phyloP scores from a whole-genome alignment of 1,140 invertebrate genomes.

The Epicauta chinensis region DNA sequence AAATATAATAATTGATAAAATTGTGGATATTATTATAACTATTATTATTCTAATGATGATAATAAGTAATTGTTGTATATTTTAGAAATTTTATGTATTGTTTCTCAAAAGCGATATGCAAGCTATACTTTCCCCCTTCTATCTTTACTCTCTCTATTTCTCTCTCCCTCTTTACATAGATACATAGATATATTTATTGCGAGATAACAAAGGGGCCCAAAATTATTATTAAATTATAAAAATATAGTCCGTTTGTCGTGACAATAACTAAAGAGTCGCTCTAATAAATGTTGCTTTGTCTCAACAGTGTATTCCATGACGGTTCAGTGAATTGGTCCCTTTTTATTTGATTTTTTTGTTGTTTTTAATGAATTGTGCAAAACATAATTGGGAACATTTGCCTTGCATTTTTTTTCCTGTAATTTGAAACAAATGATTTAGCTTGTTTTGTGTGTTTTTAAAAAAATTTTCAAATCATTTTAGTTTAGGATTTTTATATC shows the following conservation, averaged over 20 bases:
- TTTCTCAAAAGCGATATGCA: slow-evolving; percentile 12
- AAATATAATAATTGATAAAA: slow-evolving; percentile 11
- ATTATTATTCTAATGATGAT: not conserved
- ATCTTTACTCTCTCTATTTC: too few relatives aligned
- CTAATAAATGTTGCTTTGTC: too few relatives aligned
- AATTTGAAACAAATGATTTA: not conserved
- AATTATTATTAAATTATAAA: too few relatives aligned
- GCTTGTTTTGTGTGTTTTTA: not conserved
- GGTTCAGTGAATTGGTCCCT: not conserved
- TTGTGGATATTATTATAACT: slow-evolving; percentile 11
- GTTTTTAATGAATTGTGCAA: too few relatives aligned
- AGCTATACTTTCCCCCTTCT: too few relatives aligned
- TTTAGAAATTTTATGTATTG: slow-evolving; percentile 27
- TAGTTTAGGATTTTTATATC: too few relatives aligned
- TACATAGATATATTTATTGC: too few relatives aligned
- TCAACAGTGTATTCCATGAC: too few relatives aligned
- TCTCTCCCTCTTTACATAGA: too few relatives aligned
- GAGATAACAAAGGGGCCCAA: slow-evolving; percentile 20
- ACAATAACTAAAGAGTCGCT: too few relatives aligned
- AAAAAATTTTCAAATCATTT: not conserved
- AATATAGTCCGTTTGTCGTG: too few relatives aligned
- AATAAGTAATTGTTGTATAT: slow-evolving; percentile 25
- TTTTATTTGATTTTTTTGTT: too few relatives aligned
- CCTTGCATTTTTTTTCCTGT: slow-evolving; percentile 17
- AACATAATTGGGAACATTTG: slow-evolving; percentile 15